Percentiles rank a stretch among this genome's conserved stretches.
Evolutionary conservation across 2,113 vertebrate species (phyloP).

Genomic region (Syngnathoides biaculeatus): DNA sequence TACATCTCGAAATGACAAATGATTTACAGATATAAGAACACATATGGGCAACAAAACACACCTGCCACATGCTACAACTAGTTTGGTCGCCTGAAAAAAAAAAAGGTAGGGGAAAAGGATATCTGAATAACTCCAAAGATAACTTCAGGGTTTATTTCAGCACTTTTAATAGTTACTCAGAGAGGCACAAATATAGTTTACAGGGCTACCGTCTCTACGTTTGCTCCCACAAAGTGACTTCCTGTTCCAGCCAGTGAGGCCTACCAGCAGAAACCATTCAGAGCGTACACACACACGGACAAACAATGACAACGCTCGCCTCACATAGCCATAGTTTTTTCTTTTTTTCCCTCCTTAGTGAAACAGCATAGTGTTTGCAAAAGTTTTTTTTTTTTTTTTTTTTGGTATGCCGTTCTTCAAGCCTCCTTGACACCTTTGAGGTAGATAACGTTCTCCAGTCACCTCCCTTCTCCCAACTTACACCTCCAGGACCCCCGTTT

Average conservation of each 20-base stretch:
- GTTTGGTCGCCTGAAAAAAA: too few relatives aligned
- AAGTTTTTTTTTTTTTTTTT: conserved; percentile 14
- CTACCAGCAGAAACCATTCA: conserved; percentile 1
- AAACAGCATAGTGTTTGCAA: conserved; percentile 20
- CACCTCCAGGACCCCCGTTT: conserved; percentile 1
- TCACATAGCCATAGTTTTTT: conserved; percentile 12
- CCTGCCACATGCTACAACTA: too few relatives aligned
- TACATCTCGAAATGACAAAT: too few relatives aligned
- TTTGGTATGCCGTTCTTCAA: neutral
- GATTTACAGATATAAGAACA: too few relatives aligned
- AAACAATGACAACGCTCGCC: conserved; percentile 12
- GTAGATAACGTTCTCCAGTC: conserved; percentile 57
- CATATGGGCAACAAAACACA: too few relatives aligned
- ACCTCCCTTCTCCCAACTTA: conserved; percentile 26
- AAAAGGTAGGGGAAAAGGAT: too few relatives aligned
- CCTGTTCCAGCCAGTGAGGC: conserved; percentile 34
- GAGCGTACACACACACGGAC: neutral
- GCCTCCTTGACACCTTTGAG: conserved; percentile 56
- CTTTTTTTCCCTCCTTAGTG: conserved; percentile 3
- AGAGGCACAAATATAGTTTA: conserved; percentile 71
- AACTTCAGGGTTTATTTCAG: conserved; percentile 41
- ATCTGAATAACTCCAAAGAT: neutral
- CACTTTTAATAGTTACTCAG: conserved; percentile 70
- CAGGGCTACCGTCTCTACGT: conserved; percentile 57
- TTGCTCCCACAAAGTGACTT: conserved; percentile 45